Conservation (phyloP, 1,140 invertebrate genomes). For the Tetramorium parvispinum region DNA sequence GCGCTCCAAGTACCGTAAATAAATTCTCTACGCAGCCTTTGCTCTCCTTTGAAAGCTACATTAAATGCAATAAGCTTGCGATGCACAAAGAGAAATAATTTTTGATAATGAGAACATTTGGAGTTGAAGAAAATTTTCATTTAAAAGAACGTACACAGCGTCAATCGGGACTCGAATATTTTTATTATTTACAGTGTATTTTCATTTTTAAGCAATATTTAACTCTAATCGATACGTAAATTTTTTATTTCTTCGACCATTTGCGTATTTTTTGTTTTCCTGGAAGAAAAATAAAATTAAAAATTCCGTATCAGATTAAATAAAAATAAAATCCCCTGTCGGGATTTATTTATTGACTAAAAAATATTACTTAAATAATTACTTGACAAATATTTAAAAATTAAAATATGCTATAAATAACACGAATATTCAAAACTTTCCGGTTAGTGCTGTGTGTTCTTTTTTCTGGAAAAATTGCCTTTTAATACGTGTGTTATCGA, state of each 20-base stretch:
- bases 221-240: not conserved
- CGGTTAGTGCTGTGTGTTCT: too few species aligned
- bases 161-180: not conserved
- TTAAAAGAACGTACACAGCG: not conserved
- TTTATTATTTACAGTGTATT: not conserved
- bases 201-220: not conserved
- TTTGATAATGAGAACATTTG: constrained; percentile 46
- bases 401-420: too few species aligned
- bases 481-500: not conserved
- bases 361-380: too few species aligned
- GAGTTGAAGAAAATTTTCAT: not conserved
- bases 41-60: constrained; percentile 22
- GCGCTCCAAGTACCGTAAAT: constrained; percentile 50
- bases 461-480: not conserved
- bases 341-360: too few species aligned
- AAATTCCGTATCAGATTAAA: too few species aligned
- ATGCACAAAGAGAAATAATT: constrained; percentile 35
- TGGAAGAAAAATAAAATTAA: not conserved
- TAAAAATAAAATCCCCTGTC: too few species aligned
- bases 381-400: too few species aligned
- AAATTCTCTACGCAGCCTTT: constrained; percentile 31
- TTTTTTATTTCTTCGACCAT: not conserved
- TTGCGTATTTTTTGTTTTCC: not conserved
- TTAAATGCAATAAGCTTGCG: constrained; percentile 41
- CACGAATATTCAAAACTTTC: too few species aligned